Base-by-base conservation (phyloP, 2,888 invertebrate species). In the Pachliopta kotzebuea region DNA sequence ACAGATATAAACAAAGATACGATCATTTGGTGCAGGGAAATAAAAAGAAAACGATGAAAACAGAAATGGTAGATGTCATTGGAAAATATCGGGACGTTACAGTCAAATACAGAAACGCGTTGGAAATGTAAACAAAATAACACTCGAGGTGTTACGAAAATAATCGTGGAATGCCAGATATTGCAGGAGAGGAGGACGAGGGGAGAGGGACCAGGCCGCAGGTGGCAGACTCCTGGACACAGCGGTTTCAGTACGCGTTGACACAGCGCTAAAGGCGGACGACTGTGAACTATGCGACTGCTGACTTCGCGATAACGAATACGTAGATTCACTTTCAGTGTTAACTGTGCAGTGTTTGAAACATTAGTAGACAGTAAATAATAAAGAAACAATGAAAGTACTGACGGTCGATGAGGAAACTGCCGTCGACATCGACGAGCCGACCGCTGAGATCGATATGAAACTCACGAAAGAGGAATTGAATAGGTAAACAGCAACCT, bases 151-250 rank as follows among this genome's bases (percentile, higher is more conserved):
- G 66, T 72, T 73, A 73, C 79, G 70, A 83, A 84, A 90, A 90
- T 89, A 90, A 81, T 82, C 70, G 68, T 78, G 90, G 90, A 90
- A 90, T 90, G 90, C 89, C 90, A 89, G 90, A 90, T 88, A 83
- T 87, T 86, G 86, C 83, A 83, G 76, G 79, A 77, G 75, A 71
- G 71, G 69, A 66, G n/a, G n/a, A n/a, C n/a, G n/a, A n/a, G n/a
- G n/a, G n/a, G n/a, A 68, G 52, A 37, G 64, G 62, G 65, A 59
- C 55, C 60, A 67, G 62, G 58, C 58, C 67, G 65, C 71, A 71
- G 69, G 63, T 68, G 68, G 55, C 69, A 50, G 59, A 42, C 61
- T 49, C 63, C 57, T 56, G 63, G 50, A 57, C 62, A 23, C 60
- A n/a, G 45, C 45, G 49, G 58, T 24, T 58, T 67, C 72, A 72